phyloP scores from a whole-genome alignment of 37 sponge, comb jelly and placozoan species.

The Cladorhizidae sp. region DNA sequence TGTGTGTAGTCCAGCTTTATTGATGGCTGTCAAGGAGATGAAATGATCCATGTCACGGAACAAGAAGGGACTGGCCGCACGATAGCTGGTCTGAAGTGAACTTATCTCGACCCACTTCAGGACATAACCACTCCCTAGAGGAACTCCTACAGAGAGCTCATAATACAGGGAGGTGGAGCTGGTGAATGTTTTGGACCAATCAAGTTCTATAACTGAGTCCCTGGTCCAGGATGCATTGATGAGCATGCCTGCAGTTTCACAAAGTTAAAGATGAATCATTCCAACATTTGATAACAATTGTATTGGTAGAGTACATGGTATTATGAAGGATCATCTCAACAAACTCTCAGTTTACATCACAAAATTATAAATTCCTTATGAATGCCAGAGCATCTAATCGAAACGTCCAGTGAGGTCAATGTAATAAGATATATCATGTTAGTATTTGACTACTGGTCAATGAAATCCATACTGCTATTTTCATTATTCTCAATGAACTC shows the following conservation, averaged over 20 bases:
- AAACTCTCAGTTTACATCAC: too few relatives aligned
- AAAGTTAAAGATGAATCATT: too few relatives aligned
- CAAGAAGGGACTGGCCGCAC: conserved; percentile 8
- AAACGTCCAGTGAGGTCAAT: too few relatives aligned
- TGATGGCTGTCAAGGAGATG: conserved; percentile 53
- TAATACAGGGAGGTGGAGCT: conserved; percentile 56
- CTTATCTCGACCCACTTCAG: conserved; percentile 43
- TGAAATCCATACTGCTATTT: too few relatives aligned
- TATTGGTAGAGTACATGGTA: too few relatives aligned
- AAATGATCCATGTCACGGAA: conserved; percentile 40
- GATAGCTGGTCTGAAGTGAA: conserved; percentile 9
- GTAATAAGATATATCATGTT: too few relatives aligned
- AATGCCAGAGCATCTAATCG: too few relatives aligned
- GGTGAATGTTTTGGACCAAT: conserved; percentile 60
- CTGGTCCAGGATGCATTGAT: conserved; percentile 18
- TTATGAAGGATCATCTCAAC: too few relatives aligned
- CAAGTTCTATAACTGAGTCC: conserved; percentile 15
- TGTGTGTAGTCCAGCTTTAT: conserved; percentile 41
- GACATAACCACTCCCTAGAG: conserved; percentile 47
- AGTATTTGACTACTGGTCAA: too few relatives aligned
- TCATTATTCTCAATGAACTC: too few relatives aligned
- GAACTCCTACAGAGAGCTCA: conserved; percentile 67
- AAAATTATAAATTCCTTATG: too few relatives aligned
- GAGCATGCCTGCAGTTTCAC: conserved; percentile 4
- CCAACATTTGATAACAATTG: too few relatives aligned